phyloP scores from a whole-genome alignment of 2,113 vertebrate species.

The Piaya cayana region DNA sequence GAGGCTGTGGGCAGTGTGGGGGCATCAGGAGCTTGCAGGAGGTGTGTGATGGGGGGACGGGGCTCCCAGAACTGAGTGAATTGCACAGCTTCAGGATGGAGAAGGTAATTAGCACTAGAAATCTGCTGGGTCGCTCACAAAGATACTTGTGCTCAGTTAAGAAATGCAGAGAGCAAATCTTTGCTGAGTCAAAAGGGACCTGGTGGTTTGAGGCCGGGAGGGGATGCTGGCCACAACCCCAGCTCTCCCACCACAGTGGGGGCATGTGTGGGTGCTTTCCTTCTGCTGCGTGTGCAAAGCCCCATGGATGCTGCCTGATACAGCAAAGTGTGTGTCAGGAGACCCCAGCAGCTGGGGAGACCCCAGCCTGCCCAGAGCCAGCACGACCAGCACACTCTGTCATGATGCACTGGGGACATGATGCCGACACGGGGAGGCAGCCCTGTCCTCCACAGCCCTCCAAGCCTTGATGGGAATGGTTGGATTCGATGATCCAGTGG shows the following conservation, averaged over 20 bases:
- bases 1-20: neutral
- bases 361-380: neutral
- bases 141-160: neutral
- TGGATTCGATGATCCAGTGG: no score
- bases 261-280: no score
- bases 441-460: neutral
- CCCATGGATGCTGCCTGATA: neutral
- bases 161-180: neutral
- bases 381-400: neutral
- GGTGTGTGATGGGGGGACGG: no score
- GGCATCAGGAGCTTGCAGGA: neutral
- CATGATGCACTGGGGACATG: fast-evolving
- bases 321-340: neutral
- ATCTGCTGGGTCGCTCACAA: neutral
- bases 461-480: no score
- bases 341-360: neutral
- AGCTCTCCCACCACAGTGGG: neutral
- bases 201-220: neutral
- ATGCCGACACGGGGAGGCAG: neutral
- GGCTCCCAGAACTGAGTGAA: fast-evolving
- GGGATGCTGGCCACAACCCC: neutral
- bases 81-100: fast-evolving
- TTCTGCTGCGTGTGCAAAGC: fast-evolving
- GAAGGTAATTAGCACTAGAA: neutral
- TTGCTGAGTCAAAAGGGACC: neutral